Conservation (phyloP, 2,888 invertebrate species). For the Meliscaeva auricollis region DNA sequence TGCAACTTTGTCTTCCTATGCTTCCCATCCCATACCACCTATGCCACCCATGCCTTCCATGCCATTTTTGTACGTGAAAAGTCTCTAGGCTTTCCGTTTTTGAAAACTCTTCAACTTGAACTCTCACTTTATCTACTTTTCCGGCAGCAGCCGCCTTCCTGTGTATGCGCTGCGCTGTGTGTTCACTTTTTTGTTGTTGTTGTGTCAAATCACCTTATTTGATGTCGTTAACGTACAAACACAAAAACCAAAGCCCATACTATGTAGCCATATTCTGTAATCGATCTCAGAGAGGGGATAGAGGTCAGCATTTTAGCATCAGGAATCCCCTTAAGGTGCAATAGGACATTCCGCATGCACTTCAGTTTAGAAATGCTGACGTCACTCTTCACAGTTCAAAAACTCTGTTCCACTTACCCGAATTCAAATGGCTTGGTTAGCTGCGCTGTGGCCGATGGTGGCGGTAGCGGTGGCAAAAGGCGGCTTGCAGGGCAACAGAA, state of each 20-base stretch:
- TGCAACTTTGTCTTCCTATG: conserved; percentile 37
- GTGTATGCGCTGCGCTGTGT: too few relatives aligned
- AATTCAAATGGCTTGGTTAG: conserved; percentile 21
- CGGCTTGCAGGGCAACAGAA: neutral
- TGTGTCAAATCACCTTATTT: conserved; percentile 45
- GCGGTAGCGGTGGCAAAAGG: neutral
- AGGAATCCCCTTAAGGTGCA: conserved; percentile 48
- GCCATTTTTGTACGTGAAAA: neutral
- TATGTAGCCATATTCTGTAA: conserved; percentile 33
- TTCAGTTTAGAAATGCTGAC: conserved; percentile 44
- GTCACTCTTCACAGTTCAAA: conserved; percentile 49
- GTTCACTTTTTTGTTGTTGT: conserved; percentile 9
- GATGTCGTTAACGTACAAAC: conserved; percentile 21
- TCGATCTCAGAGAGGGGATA: conserved; percentile 45
- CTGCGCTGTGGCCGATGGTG: too few relatives aligned
- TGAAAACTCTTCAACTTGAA: conserved; percentile 41
- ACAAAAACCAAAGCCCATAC: neutral
- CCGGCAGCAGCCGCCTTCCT: neutral
- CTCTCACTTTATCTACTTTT: conserved; percentile 16
- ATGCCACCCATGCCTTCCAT: neutral
- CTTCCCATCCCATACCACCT: neutral
- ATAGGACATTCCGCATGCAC: conserved; percentile 50
- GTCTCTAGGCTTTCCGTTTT: conserved; percentile 1
- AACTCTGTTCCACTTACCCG: conserved; percentile 55
- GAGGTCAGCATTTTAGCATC: conserved; percentile 42